Evolutionary conservation across 2,113 vertebrate genomes (phyloP), one percentile per base, ranked within the genome.

Genomic region (Elgaria multicarinata): DNA sequence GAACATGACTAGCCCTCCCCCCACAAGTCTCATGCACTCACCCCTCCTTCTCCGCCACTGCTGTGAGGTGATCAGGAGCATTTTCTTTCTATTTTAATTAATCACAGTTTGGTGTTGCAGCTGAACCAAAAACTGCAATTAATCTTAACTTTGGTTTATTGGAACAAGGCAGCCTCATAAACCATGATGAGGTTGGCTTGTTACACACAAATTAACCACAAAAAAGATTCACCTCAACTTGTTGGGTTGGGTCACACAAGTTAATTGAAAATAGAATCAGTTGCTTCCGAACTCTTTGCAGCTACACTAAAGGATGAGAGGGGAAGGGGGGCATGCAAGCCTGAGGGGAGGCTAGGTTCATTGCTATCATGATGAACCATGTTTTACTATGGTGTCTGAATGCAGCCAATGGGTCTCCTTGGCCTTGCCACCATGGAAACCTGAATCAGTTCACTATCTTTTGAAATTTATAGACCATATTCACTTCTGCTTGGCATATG

Each of bases 371-470:
- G 13, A 44, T 67, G 44, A 83, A 18, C 39, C 14, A 66, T 62
- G 39, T 39, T 44, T 66, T 44, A 83, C 26, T 83, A 39, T 33
- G 28, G 67, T 26, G 44, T 44, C 62, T 9, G 24, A 67, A 69
- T 33, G 46, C 31, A 69, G 13, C 9, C 64, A 85, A 79, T 28
- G 13, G 83, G 50, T 67, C 2, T 83, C 79, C 77, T 66, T 50
- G 39, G 6, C 53, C 71, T 0, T 0, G 89, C 69, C 6, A 42
- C 67, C 58, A 18, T 10, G 75, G 75, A 75, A 86, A 18, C 53
- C 90, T 90, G 87, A n/a, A 82, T 46, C 78, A 33, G 3, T 89
- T 92, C 24, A 58, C 77, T 89, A 0, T 44, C 79, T 46, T 53
- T 75, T 46, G 58, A 44, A 82, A 88, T 74, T 1, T 44, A 31